phyloP scores from a whole-genome alignment of 23 tunicate species.

The Aplidium turbinatum region DNA sequence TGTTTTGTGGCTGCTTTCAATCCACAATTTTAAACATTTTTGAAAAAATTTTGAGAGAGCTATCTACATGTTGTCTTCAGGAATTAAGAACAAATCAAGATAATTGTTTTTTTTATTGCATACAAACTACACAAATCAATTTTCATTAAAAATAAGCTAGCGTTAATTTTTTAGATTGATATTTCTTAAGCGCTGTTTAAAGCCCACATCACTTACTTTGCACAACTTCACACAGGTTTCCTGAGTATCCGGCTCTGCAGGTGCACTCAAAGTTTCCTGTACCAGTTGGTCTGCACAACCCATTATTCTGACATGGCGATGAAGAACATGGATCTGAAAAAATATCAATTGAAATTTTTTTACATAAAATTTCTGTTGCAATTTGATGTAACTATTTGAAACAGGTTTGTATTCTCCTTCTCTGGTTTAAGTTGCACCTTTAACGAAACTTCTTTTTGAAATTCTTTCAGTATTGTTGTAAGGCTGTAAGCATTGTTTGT shows the following conservation, averaged over 20 bases:
- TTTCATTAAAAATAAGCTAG: neutral
- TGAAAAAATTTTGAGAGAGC: no score
- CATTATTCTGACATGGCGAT: neutral
- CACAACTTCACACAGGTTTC: neutral
- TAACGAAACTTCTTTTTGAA: no score
- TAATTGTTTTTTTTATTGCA: no score
- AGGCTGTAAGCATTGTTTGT: no score
- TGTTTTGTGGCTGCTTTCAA: no score
- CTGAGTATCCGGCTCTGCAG: conserved; percentile 5
- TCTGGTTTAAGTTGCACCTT: neutral
- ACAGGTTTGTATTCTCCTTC: neutral
- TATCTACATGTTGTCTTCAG: no score
- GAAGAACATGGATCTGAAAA: conserved; percentile 8
- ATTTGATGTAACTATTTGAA: neutral
- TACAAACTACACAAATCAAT: no score
- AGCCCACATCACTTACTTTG: conserved; percentile 9
- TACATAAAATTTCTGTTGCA: neutral
- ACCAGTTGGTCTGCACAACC: neutral
- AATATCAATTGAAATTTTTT: neutral
- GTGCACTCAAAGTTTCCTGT: neutral
- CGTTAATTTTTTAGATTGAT: no score
- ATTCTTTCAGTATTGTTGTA: no score
- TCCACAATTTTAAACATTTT: no score
- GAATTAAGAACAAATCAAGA: no score
- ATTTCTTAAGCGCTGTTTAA: no score